Evolutionary conservation across 2,888 invertebrate species (phyloP), one percentile per base, ranked within the genome.

Genomic region (Cosmia pyralina): DNA sequence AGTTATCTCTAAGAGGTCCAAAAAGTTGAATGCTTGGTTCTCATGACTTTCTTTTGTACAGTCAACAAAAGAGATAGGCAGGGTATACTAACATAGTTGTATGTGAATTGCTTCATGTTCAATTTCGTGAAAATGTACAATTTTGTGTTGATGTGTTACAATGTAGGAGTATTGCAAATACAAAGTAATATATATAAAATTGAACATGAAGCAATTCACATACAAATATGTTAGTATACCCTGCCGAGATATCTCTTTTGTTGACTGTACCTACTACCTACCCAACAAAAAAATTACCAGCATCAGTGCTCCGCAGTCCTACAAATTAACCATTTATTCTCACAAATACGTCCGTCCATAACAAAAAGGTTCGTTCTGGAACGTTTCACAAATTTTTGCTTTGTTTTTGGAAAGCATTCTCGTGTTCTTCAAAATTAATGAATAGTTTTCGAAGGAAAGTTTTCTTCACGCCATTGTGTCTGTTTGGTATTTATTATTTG

Each of bases 371-470:
- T 55, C 57, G 60, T 46, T 70, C 55, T 46, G 38, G 58, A 70
- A 53, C 53, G 53, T 69, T 62, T 53, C 72, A 50, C 69, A 62
- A 84, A 76, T 82, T 83, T 78, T 82, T 71, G 46, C 57, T 69
- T 58, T 69, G 76, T 74, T 79, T 81, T 69, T 34, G 67, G 70
- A 84, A 76, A 86, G 84, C 84, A 79, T 81, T 86, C 70, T 69
- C 77, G 48, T 86, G 85, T 85, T 78, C 75, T 79, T 63, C 55
- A 55, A 75, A 77, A 78, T 81, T 84, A 79, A 84, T 82, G 76
- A 79, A 84, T 82, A 81, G 82, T 83, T 79, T 22, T 53, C 57
- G 58, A 34, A 48, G 38, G 53, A 68, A 75, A 83, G 69, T 83
- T 82, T 83, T 58, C 55, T 71, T 70, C 62, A 19, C 46, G 7